Percentiles rank a stretch among this genome's conserved stretches.
Evolutionary conservation across 2,113 vertebrate species (phyloP).

Genomic region (Platycercus adscitus): DNA sequence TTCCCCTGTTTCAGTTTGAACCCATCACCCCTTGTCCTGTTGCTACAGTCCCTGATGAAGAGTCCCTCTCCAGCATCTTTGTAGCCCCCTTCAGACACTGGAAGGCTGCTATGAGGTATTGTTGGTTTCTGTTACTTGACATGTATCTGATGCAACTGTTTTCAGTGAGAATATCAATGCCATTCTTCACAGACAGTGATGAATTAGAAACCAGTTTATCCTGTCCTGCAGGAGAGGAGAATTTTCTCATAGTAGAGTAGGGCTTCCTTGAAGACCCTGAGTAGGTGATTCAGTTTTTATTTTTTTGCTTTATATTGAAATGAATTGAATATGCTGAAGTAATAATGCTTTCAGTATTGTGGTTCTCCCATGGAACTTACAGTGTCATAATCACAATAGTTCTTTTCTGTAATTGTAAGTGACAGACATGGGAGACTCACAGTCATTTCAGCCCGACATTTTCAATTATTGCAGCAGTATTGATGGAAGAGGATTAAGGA

Average conservation of each 20-base stretch:
- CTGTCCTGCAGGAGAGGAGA: not conserved
- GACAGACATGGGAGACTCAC: conserved; percentile 64
- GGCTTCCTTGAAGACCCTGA: not conserved
- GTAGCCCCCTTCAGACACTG: not conserved
- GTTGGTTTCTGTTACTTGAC: not conserved
- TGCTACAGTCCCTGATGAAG: not conserved
- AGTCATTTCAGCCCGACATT: conserved; percentile 71
- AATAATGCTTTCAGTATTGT: conserved; percentile 37
- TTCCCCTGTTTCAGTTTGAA: not conserved
- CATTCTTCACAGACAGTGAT: not conserved
- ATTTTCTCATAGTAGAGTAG: not conserved
- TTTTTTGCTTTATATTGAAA: conserved; percentile 33
- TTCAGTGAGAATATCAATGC: not conserved
- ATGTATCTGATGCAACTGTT: not conserved
- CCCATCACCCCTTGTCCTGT: not conserved
- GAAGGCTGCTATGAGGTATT: not conserved
- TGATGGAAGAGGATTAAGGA: conserved; percentile 69
- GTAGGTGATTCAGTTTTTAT: not conserved
- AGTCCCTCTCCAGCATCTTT: not conserved
- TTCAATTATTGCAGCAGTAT: conserved; percentile 68
- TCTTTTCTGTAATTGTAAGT: conserved; percentile 66
- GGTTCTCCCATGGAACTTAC: not conserved
- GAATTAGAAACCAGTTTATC: not conserved
- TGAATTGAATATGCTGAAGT: not conserved
- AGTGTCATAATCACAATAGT: conserved; percentile 39